Conservation (phyloP, 1,140 invertebrate genomes). For the Archivesica marissinica region DNA sequence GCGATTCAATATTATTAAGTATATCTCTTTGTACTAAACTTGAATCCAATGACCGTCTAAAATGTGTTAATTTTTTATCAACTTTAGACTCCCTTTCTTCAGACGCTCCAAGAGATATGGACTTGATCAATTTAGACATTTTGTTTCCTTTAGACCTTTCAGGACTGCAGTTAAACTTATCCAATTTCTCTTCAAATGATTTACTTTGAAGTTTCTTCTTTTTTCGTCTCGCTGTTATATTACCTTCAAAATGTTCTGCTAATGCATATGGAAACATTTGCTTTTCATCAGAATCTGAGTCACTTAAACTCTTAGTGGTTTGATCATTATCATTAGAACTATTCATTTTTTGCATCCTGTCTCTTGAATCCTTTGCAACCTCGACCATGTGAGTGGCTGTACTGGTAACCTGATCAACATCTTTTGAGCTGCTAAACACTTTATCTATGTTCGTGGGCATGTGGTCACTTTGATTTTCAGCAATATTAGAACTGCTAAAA, state of each 20-base stretch:
- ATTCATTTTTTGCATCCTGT: neutral
- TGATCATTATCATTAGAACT: neutral
- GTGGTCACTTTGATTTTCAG: neutral
- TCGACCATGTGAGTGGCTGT: neutral
- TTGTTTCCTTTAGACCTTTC: neutral
- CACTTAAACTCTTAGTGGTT: neutral
- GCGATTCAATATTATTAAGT: neutral
- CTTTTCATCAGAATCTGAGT: neutral
- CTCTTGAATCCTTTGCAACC: neutral
- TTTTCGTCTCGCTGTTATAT: conserved; percentile 14
- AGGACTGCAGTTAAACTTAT: neutral
- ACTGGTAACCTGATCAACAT: neutral
- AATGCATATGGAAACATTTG: conserved; percentile 51
- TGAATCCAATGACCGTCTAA: conserved; percentile 50
- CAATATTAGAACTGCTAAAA: neutral
- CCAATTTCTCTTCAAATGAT: conserved; percentile 26
- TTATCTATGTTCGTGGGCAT: neutral
- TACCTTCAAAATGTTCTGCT: conserved; percentile 10
- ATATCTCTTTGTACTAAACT: conserved; percentile 28
- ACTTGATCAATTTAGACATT: neutral
- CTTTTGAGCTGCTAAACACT: neutral
- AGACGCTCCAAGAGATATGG: neutral
- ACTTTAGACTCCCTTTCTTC: neutral
- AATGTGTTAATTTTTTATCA: neutral
- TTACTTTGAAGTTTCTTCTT: conserved; percentile 15